phyloP scores from a whole-genome alignment of 2,888 invertebrate species.

The Agonum fuliginosum region DNA sequence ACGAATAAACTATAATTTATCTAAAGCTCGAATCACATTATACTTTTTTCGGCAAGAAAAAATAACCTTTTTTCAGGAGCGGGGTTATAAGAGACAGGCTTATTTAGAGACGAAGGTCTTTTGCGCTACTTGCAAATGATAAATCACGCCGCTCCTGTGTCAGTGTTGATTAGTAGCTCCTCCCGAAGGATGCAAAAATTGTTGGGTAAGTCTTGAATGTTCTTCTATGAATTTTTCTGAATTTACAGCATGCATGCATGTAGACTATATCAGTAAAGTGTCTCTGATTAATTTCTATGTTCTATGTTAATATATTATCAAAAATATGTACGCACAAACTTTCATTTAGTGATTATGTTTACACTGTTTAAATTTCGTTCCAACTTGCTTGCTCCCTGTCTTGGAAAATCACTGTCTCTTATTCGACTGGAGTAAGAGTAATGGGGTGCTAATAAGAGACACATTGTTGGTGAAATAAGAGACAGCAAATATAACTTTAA shows the following conservation, averaged over 20 bases:
- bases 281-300: neutral
- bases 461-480: neutral
- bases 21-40: too few relatives aligned
- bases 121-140: neutral
- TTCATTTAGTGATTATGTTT: neutral
- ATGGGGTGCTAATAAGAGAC: neutral
- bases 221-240: neutral
- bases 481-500: neutral
- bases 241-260: neutral
- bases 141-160: neutral
- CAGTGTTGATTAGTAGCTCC: neutral
- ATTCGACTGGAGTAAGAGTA: neutral
- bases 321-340: neutral
- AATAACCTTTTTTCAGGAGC: too few relatives aligned
- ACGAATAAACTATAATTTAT: too few relatives aligned
- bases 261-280: neutral
- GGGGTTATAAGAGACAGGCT: neutral
- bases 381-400: neutral
- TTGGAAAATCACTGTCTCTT: conserved; percentile 2
- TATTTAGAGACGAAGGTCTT: neutral
- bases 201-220: neutral
- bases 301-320: neutral
- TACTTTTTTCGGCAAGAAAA: too few relatives aligned
- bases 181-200: neutral
- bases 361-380: neutral